Conservation (phyloP, 2,888 invertebrate species). For the Agrochola macilenta region DNA sequence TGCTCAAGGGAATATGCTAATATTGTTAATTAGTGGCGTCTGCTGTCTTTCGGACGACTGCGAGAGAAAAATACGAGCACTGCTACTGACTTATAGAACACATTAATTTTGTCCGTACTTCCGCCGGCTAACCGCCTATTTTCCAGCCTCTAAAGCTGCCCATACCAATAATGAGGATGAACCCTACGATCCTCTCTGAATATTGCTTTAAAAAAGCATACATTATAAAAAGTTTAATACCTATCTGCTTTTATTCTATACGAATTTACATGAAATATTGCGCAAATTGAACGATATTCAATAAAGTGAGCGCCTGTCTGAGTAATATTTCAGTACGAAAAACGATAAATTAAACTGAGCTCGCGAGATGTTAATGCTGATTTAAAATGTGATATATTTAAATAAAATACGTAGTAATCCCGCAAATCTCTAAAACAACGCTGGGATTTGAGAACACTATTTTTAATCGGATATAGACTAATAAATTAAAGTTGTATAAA, state of each 20-base stretch:
- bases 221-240: constrained; percentile 17
- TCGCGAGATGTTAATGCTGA: constrained; percentile 16
- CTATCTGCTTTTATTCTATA: background rate
- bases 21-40: constrained; percentile 88
- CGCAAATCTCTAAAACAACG: constrained; percentile 33
- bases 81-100: constrained; percentile 84
- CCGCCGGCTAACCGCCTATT: constrained; percentile 82
- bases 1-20: constrained; percentile 87
- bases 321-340: constrained; percentile 44
- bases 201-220: constrained; percentile 59
- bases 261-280: constrained; percentile 29
- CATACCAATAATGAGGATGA: constrained; percentile 67
- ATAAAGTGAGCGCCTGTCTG: constrained; percentile 18
- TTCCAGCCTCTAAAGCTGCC: constrained; percentile 77
- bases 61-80: constrained; percentile 85
- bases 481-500: constrained; percentile 70
- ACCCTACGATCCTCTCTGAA: constrained; percentile 48
- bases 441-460: constrained; percentile 33
- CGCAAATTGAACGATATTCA: constrained; percentile 33
- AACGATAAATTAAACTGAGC: constrained; percentile 28
- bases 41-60: constrained; percentile 81
- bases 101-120: constrained; percentile 89
- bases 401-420: constrained; percentile 19
- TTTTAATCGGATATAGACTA: constrained; percentile 66
- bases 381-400: constrained; percentile 33